A percentile compares a stretch with the other conserved stretches of the same genome.
These are phyloP conservation scores for Fissipunctia ypsillon DNA, from an alignment of 2,888 invertebrate genomes.

Conservation along the genomic window DNA sequence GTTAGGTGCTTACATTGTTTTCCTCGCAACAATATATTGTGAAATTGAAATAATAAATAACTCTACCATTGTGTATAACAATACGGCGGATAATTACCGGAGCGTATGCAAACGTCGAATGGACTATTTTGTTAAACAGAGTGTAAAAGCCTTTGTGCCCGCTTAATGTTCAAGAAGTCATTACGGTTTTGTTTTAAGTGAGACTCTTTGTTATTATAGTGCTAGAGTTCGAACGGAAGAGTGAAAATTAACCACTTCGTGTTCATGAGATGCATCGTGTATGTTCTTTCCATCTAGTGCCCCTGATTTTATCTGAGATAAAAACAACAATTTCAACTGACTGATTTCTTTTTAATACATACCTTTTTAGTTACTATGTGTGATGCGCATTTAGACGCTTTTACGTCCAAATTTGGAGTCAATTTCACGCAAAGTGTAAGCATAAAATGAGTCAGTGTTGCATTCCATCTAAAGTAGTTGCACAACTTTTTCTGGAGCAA, in stretches of 20 bases:
- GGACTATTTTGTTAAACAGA: slow-evolving; percentile 85
- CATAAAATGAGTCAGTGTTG: slow-evolving; percentile 45
- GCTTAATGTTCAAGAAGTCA: slow-evolving; percentile 69
- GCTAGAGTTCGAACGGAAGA: slow-evolving; percentile 45
- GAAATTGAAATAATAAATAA: slow-evolving; percentile 81
- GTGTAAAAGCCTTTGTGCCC: slow-evolving; percentile 82
- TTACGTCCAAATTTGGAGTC: slow-evolving; percentile 34
- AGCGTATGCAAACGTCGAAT: slow-evolving; percentile 78
- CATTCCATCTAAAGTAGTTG: slow-evolving; percentile 37
- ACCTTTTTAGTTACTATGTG: slow-evolving; percentile 29
- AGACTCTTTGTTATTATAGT: slow-evolving; percentile 56
- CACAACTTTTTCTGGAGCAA: slow-evolving; percentile 41
- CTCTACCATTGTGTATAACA: slow-evolving; percentile 77
- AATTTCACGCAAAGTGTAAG: slow-evolving; percentile 40
- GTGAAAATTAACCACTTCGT: slow-evolving; percentile 51
- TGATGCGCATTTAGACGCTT: slow-evolving; percentile 19
- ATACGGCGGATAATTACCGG: slow-evolving; percentile 81
- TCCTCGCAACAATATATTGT: slow-evolving; percentile 74
- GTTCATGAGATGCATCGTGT: slow-evolving; percentile 52
- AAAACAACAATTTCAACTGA: slow-evolving; percentile 51
- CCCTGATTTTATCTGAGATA: slow-evolving; percentile 56
- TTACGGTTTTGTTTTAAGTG: slow-evolving; percentile 58
- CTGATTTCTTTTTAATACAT: slow-evolving; percentile 61
- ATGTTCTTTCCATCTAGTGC: slow-evolving; percentile 49
- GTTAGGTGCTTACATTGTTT: slow-evolving; percentile 72